Conservation (phyloP, 2,113 vertebrate species). For the Malaclemys terrapin region DNA sequence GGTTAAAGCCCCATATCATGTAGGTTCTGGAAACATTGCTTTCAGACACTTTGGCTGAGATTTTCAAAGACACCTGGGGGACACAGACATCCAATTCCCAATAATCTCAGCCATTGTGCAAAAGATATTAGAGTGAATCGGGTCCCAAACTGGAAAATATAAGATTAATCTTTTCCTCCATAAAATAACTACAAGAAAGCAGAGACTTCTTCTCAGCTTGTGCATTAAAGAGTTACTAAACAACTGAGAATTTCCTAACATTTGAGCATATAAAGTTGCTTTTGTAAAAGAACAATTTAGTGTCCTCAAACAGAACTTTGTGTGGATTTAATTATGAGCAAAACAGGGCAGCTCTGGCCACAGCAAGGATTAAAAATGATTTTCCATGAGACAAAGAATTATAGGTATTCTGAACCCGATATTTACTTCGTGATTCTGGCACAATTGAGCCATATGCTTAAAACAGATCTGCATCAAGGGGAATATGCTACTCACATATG, state of each 20-base stretch:
- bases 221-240: neutral
- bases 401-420: neutral
- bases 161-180: neutral
- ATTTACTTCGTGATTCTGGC: neutral
- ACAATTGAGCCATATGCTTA: neutral
- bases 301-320: neutral
- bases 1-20: slow-evolving; percentile 49
- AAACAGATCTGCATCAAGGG: neutral
- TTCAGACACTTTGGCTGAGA: slow-evolving; percentile 30
- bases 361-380: slow-evolving; percentile 42
- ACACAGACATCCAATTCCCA: slow-evolving; percentile 32
- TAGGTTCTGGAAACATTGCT: slow-evolving; percentile 39
- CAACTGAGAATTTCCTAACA: neutral
- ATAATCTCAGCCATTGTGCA: neutral
- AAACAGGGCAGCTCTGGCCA: neutral
- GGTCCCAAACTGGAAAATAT: neutral
- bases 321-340: slow-evolving; percentile 8
- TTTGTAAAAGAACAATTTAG: neutral
- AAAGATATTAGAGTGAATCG: neutral
- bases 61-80: slow-evolving; percentile 34
- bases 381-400: neutral
- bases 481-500: neutral
- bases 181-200: neutral
- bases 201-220: neutral
- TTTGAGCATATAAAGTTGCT: neutral